These are phyloP conservation scores for Leptinotarsa peninsularis DNA, from an alignment of 2,888 invertebrate genomes.

Conservation along the genomic window DNA sequence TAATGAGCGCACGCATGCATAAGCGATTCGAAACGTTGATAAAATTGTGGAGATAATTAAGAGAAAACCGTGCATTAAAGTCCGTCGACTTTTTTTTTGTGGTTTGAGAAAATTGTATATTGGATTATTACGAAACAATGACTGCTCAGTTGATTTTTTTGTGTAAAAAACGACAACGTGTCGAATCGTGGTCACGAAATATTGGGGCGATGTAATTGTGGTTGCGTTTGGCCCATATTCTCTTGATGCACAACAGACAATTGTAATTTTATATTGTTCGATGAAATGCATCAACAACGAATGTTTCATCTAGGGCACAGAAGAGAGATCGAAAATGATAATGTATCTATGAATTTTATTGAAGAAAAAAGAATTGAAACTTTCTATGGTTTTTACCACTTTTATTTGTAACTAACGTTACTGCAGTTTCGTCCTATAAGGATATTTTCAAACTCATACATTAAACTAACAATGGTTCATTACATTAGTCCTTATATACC, in stretches of 20 bases:
- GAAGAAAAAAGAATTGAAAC: too few relatives aligned
- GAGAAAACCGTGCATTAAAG: constrained; percentile 36
- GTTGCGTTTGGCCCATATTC: neutral
- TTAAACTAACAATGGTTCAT: too few relatives aligned
- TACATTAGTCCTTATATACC: too few relatives aligned
- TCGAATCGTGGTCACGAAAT: constrained; percentile 3
- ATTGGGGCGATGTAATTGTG: constrained; percentile 6
- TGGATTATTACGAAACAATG: constrained; percentile 45
- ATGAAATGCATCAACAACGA: too few relatives aligned
- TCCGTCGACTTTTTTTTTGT: constrained; percentile 32
- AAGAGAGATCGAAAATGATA: too few relatives aligned
- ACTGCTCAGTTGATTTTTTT: constrained; percentile 1
- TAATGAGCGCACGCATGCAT: constrained; percentile 25
- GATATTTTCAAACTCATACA: too few relatives aligned
- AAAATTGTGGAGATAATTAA: constrained; percentile 37
- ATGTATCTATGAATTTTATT: too few relatives aligned
- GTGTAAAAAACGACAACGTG: neutral
- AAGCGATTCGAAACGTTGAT: constrained; percentile 28
- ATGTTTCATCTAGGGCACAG: too few relatives aligned
- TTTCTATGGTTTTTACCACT: too few relatives aligned
- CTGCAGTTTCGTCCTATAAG: too few relatives aligned
- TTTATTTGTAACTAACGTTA: too few relatives aligned
- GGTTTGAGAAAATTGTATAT: constrained; percentile 47
- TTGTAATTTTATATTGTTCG: too few relatives aligned
- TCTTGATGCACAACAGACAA: neutral